These are phyloP conservation scores for Myopa testacea DNA, from an alignment of 2,888 invertebrate genomes.

Conservation along the genomic window DNA sequence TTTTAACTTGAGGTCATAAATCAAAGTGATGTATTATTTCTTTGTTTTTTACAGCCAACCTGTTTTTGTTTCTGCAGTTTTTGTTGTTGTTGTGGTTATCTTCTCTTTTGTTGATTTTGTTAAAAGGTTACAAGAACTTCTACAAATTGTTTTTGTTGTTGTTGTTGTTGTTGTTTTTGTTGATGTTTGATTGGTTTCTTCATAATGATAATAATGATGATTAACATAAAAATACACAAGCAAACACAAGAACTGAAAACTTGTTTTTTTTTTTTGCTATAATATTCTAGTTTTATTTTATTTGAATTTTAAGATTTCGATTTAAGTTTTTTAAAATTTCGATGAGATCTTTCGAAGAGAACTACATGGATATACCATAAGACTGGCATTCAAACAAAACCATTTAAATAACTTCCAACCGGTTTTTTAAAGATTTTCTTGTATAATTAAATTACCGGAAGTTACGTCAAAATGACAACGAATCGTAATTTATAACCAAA, in stretches of 20 bases:
- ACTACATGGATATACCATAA: too few species aligned
- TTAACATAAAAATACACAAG: background rate
- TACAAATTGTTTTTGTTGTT: background rate
- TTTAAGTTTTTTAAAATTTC: too few species aligned
- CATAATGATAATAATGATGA: too few species aligned
- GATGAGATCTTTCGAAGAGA: too few species aligned
- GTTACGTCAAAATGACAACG: slow-evolving; percentile 54
- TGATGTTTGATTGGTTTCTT: background rate
- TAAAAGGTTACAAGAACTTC: slow-evolving; percentile 19
- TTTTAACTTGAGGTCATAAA: slow-evolving; percentile 25
- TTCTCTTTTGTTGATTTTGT: slow-evolving; percentile 14
- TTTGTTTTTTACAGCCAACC: background rate
- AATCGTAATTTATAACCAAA: too few species aligned
- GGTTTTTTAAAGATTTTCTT: slow-evolving; percentile 47
- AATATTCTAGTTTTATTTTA: too few species aligned
- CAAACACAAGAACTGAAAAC: background rate
- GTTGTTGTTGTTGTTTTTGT: slow-evolving; percentile 17
- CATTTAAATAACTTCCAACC: too few species aligned
- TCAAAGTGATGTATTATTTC: slow-evolving; percentile 12
- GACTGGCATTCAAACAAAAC: too few species aligned
- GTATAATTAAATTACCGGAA: slow-evolving; percentile 56
- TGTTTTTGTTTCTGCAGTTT: background rate
- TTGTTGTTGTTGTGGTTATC: background rate
- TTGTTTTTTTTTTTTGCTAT: slow-evolving; percentile 1
- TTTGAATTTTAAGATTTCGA: too few species aligned